A percentile compares a stretch with the other conserved stretches of the same genome.
These are phyloP conservation scores for Pollimyrus isidori DNA, from an alignment of 2,113 vertebrate genomes.

Conservation along the genomic window DNA sequence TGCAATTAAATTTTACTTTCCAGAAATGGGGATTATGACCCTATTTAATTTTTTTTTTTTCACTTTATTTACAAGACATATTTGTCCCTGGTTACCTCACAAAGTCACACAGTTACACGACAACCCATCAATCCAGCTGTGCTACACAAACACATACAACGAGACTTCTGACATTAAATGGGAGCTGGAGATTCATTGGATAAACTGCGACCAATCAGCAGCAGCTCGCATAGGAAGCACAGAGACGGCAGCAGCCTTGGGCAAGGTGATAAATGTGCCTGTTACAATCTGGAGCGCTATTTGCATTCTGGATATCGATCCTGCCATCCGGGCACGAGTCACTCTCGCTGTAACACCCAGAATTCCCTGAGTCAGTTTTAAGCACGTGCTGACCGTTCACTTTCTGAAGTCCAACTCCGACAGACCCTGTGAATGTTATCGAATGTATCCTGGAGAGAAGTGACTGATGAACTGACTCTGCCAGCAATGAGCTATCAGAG, in stretches of 20 bases:
- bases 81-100: neutral
- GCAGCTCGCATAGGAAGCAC: neutral
- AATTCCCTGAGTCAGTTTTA: neutral
- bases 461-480: neutral
- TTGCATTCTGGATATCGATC: constrained; percentile 5
- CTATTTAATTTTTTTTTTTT: neutral
- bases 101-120: neutral
- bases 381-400: neutral
- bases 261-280: neutral
- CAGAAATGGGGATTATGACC: neutral
- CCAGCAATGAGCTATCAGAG: neutral
- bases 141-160: neutral
- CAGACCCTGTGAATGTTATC: neutral
- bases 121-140: neutral
- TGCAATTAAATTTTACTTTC: neutral
- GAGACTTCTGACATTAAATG: neutral
- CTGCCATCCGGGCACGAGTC: neutral
- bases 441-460: neutral
- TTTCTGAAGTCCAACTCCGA: neutral
- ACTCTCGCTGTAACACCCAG: neutral
- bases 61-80: neutral
- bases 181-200: neutral
- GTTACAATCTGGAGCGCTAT: neutral
- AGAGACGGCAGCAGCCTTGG: neutral
- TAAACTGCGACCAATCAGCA: neutral